A percentile compares a stretch with the other conserved stretches of the same genome.
Evolutionary conservation across 2,888 invertebrate genomes (phyloP).

Genomic region (Leptothorax acervorum): DNA sequence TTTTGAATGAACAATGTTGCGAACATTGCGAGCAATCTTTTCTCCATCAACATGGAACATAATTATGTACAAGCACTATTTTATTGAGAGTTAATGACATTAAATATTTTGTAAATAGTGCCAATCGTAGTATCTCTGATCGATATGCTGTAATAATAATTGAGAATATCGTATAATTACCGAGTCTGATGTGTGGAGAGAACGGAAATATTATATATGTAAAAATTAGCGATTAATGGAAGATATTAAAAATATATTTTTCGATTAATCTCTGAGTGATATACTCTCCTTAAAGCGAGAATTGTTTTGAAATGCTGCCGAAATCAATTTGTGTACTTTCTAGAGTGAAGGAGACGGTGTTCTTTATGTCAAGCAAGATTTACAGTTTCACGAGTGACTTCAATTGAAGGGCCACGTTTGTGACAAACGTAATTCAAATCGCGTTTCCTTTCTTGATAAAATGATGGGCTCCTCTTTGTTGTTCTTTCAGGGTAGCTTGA

Average conservation of each 20-base stretch:
- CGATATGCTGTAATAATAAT: not conserved
- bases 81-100: not conserved
- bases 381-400: conserved; percentile 28
- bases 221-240: not conserved
- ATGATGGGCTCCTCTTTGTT: conserved; percentile 23
- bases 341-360: not conserved
- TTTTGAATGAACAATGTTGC: not conserved
- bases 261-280: not conserved
- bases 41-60: not conserved
- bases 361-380: conserved; percentile 26
- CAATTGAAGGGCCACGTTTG: conserved; percentile 30
- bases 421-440: conserved; percentile 52
- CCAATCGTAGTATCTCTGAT: not conserved
- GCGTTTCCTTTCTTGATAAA: conserved; percentile 30
- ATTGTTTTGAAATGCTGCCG: not conserved
- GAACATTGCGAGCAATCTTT: not conserved
- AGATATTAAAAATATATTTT: not conserved
- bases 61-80: not conserved
- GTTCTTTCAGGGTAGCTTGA: conserved; percentile 46
- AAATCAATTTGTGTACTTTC: conserved; percentile 22
- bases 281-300: not conserved
- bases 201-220: not conserved
- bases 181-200: not conserved
- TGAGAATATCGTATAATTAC: not conserved
- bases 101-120: not conserved